Base-by-base conservation (phyloP, 1,140 invertebrate species). In the Frieseomelitta varia region DNA sequence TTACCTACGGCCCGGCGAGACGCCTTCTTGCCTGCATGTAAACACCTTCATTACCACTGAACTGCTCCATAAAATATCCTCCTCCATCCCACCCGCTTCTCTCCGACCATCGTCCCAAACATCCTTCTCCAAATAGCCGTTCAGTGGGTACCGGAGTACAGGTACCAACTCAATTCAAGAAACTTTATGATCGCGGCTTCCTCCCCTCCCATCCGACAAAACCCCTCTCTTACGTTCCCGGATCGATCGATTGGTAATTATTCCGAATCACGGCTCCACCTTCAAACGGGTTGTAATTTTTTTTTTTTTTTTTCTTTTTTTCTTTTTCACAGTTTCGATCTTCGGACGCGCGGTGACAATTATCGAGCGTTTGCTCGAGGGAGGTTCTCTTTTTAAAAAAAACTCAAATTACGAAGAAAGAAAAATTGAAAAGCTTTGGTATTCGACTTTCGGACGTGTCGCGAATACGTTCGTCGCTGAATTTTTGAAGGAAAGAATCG, bases 21-120 rank as follows among this genome's bases (percentile, higher is more conserved):
- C 79, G 88, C 88, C 85, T 90, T 90, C 88, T 90, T 90, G 88
- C 82, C 61, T 86, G 88, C 88, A 90, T 90, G 88, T 90, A 90
- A 90, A 90, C 88, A 90, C 85, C 88, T 90, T 90, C 88, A 90
- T 90, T 90, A 90, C 85, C 85, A 87, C 88, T 76, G 73, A 87
- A 89, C 88, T 80, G 88, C 76, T 89, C 71, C 65, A 87, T 89
- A 90, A 90, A 90, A 90, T 90, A 90, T 89, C 81, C 81, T 6
- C 8, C 8, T 8, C 73, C 79, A n/a, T 56, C 10, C 15, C n/a
- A n/a, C 30, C 68, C 21, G 12, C n/a, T 19, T 27, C 34, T n/a
- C 39, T 0, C 39, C 39, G 39, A 11, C 55, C 30, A 14, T 51
- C 47, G 34, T 39, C 17, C 6, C 39, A 51, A 56, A 17, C 27